Evolutionary conservation across 2,113 vertebrate genomes (phyloP).

Genomic region (Lathamus discolor): DNA sequence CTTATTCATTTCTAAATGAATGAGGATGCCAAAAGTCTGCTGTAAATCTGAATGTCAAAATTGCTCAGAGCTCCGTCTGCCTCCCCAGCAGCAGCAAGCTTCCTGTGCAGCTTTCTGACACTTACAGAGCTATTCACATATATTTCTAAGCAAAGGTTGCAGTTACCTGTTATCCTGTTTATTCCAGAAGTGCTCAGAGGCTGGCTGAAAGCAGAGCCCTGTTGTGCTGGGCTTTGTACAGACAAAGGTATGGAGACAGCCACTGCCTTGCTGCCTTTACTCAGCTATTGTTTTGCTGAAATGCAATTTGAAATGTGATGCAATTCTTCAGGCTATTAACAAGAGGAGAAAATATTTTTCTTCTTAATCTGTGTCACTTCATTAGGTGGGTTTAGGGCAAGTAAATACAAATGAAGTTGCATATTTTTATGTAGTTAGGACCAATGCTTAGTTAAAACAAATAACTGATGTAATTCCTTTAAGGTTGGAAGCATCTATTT

Average conservation of each 20-base stretch:
- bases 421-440: not conserved
- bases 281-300: conserved; percentile 20
- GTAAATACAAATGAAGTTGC: not conserved
- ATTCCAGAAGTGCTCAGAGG: conserved; percentile 15
- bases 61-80: not conserved
- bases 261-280: not conserved
- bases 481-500: not conserved
- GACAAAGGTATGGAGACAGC: conserved; percentile 7
- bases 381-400: not conserved
- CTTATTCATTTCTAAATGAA: conserved; percentile 50
- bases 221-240: not conserved
- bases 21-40: conserved; percentile 40
- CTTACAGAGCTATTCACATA: conserved; percentile 46
- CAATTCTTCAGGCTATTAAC: not conserved
- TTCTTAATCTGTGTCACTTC: conserved; percentile 6
- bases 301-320: conserved; percentile 27
- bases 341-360: not conserved
- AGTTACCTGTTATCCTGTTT: conserved; percentile 34
- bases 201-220: conserved; percentile 25
- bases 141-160: conserved; percentile 56
- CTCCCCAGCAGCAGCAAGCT: not conserved
- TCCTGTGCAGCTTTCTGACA: conserved; percentile 18
- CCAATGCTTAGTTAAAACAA: not conserved
- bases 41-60: conserved; percentile 56
- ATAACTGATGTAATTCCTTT: not conserved